Evolutionary conservation across 2,797 vertebrate species (phyloP).

Genomic region (Chromobotia macracanthus): DNA sequence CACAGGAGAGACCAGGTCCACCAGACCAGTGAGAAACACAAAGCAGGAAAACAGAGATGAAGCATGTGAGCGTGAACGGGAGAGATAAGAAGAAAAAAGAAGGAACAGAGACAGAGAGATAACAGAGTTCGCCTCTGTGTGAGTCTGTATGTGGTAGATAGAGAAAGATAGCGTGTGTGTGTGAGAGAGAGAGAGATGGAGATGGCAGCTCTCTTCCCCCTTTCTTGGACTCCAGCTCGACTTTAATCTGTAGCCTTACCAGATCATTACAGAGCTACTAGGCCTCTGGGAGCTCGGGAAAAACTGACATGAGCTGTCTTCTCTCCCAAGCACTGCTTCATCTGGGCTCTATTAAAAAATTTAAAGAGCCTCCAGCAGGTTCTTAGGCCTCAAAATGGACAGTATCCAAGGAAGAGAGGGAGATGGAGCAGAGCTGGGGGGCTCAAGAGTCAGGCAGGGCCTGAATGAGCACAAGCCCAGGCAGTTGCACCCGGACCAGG

Average conservation of each 20-base stretch:
- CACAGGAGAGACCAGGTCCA: slow-evolving; percentile 33
- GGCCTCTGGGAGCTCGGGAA: slow-evolving; percentile 64
- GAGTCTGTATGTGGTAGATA: slow-evolving; percentile 50
- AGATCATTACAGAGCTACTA: slow-evolving; percentile 69
- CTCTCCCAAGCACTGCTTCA: slow-evolving; percentile 65
- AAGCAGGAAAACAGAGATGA: slow-evolving; percentile 32
- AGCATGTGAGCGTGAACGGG: slow-evolving; percentile 37
- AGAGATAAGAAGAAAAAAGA: slow-evolving; percentile 49
- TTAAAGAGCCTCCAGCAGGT: slow-evolving; percentile 67
- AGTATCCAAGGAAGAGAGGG: slow-evolving; percentile 63
- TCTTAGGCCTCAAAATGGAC: slow-evolving; percentile 68
- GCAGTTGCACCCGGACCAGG: slow-evolving; percentile 63
- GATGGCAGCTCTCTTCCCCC: slow-evolving; percentile 59
- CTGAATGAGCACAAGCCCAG: slow-evolving; percentile 50
- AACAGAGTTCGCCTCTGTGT: slow-evolving; percentile 50
- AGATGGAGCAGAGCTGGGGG: slow-evolving; percentile 60
- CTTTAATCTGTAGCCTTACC: slow-evolving; percentile 67
- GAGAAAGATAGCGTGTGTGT: slow-evolving; percentile 40
- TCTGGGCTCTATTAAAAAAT: slow-evolving; percentile 69
- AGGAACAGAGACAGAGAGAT: slow-evolving; percentile 46
- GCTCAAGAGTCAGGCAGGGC: slow-evolving; percentile 50
- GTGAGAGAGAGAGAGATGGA: slow-evolving; percentile 20
- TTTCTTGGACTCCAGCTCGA: slow-evolving; percentile 63
- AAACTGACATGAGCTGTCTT: slow-evolving; percentile 68
- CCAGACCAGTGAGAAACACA: slow-evolving; percentile 35